These are phyloP conservation scores for Aspiorhynchus laticeps DNA, from an alignment of 2,113 vertebrate genomes.

Conservation along the genomic window DNA sequence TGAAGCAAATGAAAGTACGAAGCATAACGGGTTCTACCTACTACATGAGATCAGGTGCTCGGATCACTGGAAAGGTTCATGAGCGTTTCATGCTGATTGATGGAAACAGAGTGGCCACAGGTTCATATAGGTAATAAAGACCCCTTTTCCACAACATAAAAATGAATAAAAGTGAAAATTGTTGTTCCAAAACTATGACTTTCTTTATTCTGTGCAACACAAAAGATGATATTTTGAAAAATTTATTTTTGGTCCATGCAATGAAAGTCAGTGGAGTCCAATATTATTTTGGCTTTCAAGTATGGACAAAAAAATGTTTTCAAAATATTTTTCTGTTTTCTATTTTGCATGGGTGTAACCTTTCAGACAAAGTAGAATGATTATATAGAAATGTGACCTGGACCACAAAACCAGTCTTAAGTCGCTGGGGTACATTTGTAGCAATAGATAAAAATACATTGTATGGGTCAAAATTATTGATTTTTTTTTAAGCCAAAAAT, in stretches of 20 bases:
- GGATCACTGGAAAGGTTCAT: conserved; percentile 90
- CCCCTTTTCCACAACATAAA: background rate
- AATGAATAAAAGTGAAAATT: too few relatives aligned
- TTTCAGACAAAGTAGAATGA: background rate
- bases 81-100: conserved; percentile 97
- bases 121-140: conserved; percentile 89
- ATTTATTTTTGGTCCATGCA: background rate
- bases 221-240: too few relatives aligned
- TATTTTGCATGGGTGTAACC: background rate
- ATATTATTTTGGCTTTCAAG: background rate
- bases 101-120: conserved; percentile 90
- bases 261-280: background rate
- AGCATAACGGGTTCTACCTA: conserved; percentile 88
- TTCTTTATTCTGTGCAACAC: too few relatives aligned
- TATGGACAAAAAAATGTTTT: background rate
- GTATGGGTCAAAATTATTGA: too few relatives aligned
- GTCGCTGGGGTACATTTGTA: too few relatives aligned
- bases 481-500: too few relatives aligned
- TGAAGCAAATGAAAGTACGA: conserved; percentile 88
- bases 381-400: too few relatives aligned
- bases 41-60: conserved; percentile 89
- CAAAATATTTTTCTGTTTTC: background rate
- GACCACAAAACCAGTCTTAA: too few relatives aligned
- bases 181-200: too few relatives aligned
- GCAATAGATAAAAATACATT: too few relatives aligned